A percentile compares a stretch with the other conserved stretches of the same genome.
phyloP scores from a whole-genome alignment of 2,888 invertebrate species.

The Brachyptera putata region DNA sequence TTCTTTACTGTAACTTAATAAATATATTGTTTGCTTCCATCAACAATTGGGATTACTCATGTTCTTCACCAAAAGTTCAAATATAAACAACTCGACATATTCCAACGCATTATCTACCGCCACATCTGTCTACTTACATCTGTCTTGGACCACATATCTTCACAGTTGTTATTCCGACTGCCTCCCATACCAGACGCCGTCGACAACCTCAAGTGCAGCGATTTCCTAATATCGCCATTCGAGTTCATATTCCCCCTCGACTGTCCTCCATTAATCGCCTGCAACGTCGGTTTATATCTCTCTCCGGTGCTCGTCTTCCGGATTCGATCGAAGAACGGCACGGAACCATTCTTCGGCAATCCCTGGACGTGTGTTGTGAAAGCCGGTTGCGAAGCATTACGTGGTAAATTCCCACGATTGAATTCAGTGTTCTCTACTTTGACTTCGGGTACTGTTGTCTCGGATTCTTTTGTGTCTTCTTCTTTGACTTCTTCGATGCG shows the following conservation, averaged over 20 bases:
- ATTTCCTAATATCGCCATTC: conserved; percentile 67
- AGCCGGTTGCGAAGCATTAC: conserved; percentile 84
- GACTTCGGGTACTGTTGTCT: conserved; percentile 35
- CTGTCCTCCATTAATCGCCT: conserved; percentile 68
- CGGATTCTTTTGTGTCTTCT: conserved; percentile 35
- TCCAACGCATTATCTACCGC: no score
- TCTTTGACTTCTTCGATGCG: conserved; percentile 42
- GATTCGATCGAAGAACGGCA: conserved; percentile 83
- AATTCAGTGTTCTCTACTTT: conserved; percentile 35
- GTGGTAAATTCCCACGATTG: conserved; percentile 54
- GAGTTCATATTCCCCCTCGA: conserved; percentile 72
- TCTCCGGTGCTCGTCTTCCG: conserved; percentile 80
- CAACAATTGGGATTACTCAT: no score
- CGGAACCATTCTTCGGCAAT: conserved; percentile 57
- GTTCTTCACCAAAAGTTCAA: no score
- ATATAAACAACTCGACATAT: no score
- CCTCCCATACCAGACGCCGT: conserved; percentile 55
- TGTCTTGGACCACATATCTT: conserved; percentile 42
- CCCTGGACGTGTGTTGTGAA: conserved; percentile 60
- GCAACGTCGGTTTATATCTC: conserved; percentile 77
- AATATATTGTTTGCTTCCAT: no score
- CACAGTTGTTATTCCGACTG: conserved; percentile 51
- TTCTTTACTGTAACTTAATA: no score
- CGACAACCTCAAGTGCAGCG: conserved; percentile 53
- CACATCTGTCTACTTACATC: conserved; percentile 36